These are phyloP conservation scores for Trogon melanurus DNA, from an alignment of 2,113 vertebrate genomes.

Conservation along the genomic window DNA sequence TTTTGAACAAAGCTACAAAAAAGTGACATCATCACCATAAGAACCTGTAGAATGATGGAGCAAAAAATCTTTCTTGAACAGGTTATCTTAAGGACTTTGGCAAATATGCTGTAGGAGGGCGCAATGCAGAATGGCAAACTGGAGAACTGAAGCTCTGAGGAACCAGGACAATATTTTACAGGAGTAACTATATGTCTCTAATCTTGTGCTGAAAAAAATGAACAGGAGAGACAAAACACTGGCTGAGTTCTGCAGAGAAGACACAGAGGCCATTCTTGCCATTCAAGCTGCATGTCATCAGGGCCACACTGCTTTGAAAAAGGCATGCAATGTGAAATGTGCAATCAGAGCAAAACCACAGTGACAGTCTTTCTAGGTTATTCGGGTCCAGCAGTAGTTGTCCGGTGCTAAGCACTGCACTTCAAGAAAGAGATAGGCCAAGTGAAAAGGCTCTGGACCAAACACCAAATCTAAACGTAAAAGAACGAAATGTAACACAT, in stretches of 20 bases:
- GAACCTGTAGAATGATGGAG: not conserved
- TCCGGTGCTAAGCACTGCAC: not conserved
- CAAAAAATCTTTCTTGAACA: not conserved
- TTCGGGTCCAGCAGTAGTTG: not conserved
- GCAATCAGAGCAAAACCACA: not conserved
- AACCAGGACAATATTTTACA: not conserved
- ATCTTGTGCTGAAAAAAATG: not conserved
- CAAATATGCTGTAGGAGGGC: not conserved
- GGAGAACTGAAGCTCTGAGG: not conserved
- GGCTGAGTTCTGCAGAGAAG: not conserved
- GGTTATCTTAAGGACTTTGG: not conserved
- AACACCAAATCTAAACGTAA: not conserved
- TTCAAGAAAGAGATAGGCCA: not conserved
- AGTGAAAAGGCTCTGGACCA: not conserved
- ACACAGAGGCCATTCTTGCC: not conserved
- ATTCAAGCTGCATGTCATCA: not conserved
- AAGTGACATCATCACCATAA: not conserved
- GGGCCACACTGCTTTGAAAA: not conserved
- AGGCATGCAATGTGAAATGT: too few species aligned
- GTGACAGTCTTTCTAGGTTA: not conserved
- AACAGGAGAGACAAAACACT: not conserved
- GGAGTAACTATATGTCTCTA: not conserved
- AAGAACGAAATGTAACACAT: fast-evolving
- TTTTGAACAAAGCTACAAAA: not conserved
- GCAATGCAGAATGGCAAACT: not conserved